These are phyloP conservation scores for Drosophila takahashii DNA, from an alignment of 1,140 invertebrate species.

Conservation along the genomic window DNA sequence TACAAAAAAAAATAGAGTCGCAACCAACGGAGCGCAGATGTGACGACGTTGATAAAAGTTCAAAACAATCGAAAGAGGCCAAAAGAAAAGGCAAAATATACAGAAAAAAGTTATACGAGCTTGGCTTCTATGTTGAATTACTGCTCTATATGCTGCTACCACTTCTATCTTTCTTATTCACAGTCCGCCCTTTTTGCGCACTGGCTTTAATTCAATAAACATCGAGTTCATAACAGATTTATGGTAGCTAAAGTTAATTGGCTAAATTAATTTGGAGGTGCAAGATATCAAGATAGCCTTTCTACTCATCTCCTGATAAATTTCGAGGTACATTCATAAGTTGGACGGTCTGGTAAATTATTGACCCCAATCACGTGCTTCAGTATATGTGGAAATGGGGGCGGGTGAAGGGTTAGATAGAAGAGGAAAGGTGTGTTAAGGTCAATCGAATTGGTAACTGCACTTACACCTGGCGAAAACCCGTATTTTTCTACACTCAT, in stretches of 20 bases:
- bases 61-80: constrained; percentile 19
- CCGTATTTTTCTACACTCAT: no score
- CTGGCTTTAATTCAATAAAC: constrained; percentile 1
- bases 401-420: background rate
- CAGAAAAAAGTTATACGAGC: no score
- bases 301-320: constrained; percentile 8
- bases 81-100: constrained; percentile 14
- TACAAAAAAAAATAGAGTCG: background rate
- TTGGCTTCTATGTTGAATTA: no score
- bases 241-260: constrained; percentile 55
- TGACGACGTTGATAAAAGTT: constrained; percentile 14
- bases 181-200: background rate
- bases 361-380: constrained; percentile 46
- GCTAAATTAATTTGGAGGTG: constrained; percentile 32
- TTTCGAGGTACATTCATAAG: constrained; percentile 20
- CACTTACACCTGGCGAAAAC: no score
- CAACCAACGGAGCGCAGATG: constrained; percentile 17
- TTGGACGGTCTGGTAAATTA: constrained; percentile 34
- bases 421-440: constrained; percentile 4
- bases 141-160: background rate
- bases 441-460: background rate
- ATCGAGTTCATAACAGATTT: constrained; percentile 44
- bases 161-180: background rate
- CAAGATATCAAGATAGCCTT: constrained; percentile 4
- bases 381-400: no score